phyloP scores from a whole-genome alignment of 2,797 vertebrate species.

The Coccyzus lansbergi region DNA sequence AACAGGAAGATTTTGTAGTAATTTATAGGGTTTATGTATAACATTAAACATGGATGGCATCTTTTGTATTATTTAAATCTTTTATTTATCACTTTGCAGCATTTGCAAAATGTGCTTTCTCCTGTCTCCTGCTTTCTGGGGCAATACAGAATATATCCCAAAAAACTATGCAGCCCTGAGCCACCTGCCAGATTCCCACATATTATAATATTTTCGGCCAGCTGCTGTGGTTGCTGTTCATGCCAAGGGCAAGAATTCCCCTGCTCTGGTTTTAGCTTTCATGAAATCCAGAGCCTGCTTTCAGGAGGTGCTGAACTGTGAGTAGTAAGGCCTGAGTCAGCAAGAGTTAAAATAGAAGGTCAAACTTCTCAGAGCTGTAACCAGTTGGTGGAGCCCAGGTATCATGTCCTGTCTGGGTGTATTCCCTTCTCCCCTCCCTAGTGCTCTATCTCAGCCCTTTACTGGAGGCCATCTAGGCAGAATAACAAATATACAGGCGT shows the following conservation, averaged over 20 bases:
- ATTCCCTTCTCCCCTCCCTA: neutral
- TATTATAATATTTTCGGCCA: constrained; percentile 29
- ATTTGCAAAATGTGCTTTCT: neutral
- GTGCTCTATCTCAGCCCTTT: neutral
- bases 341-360: neutral
- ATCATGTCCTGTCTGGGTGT: neutral
- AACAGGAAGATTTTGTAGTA: neutral
- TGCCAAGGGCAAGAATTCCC: constrained; percentile 60
- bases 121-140: neutral
- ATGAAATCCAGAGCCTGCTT: neutral
- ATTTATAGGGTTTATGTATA: neutral
- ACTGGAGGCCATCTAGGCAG: neutral
- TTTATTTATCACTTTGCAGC: neutral
- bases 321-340: neutral
- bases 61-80: neutral
- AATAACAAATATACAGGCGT: neutral
- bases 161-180: constrained; percentile 14
- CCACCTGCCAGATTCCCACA: constrained; percentile 62
- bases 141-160: neutral
- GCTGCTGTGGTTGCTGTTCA: constrained; percentile 43
- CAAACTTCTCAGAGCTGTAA: neutral
- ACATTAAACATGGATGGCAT: neutral
- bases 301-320: neutral
- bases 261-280: constrained; percentile 6
- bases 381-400: constrained; percentile 43